Evolutionary conservation across 2,113 vertebrate genomes (phyloP).

Genomic region (Aldabrachelys gigantea): DNA sequence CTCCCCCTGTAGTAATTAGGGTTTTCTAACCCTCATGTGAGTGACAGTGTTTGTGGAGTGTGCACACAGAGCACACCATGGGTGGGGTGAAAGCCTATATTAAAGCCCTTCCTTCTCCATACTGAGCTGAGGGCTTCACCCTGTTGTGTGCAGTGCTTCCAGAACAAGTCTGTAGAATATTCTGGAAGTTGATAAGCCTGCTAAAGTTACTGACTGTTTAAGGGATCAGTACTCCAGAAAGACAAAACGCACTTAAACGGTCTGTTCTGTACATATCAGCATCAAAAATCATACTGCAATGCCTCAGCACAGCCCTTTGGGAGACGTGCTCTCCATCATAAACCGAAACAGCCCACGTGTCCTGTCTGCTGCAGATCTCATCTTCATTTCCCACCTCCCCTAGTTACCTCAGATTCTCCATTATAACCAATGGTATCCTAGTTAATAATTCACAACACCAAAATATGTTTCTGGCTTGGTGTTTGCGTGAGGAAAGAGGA

Average conservation of each 20-base stretch:
- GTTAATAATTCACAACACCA: background rate
- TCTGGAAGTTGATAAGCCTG: background rate
- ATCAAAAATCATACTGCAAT: fast-evolving
- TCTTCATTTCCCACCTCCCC: background rate
- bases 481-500: background rate
- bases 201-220: background rate
- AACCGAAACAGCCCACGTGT: fast-evolving
- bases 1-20: fast-evolving
- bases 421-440: background rate
- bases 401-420: background rate
- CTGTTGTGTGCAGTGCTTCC: fast-evolving
- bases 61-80: background rate
- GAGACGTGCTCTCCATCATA: fast-evolving
- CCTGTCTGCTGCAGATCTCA: background rate
- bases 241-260: background rate
- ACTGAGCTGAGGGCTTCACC: background rate
- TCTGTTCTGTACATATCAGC: background rate
- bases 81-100: background rate
- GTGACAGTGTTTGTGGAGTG: background rate
- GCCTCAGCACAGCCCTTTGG: fast-evolving
- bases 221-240: background rate
- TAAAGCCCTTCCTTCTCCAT: background rate
- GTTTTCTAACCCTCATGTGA: background rate
- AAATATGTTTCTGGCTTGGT: background rate
- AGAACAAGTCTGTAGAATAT: background rate